Evolutionary conservation across 2,888 invertebrate species (phyloP), one percentile per base, ranked within the genome.

Genomic region (Tinea pellionella): DNA sequence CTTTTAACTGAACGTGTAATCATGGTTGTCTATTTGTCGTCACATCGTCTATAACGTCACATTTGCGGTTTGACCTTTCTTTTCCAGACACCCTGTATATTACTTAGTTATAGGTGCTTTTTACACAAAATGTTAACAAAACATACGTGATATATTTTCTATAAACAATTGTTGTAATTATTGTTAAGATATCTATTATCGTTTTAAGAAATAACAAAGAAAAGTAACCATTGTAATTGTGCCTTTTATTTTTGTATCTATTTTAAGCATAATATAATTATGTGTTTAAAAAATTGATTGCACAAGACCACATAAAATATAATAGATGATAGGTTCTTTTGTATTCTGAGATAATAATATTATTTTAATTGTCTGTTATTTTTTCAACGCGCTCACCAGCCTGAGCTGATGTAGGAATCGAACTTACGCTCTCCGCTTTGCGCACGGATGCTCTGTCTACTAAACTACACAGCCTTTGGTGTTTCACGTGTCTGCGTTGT

Each of bases 121-220:
- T 53, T 82, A 82, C 78, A 80, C 80, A 77, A 72, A 74, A 67
- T 79, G 78, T 24, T 24, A 24, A 24, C 24, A 24, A 24, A 24
- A 24, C 24, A 77, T 74, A 76, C 76, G 80, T 82, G 81, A 84
- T 82, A 81, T 75, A 75, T 71, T 72, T 61, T 53, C n/a, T 16
- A 16, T 53, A 53, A 51, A n/a, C n/a, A n/a, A 12, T 13, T 53
- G 53, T 53, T 53, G 16, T 68, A 69, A 64, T 66, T n/a, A n/a
- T n/a, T 67, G 62, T 66, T 67, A 66, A 64, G 47, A 47, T 47
- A 4, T 47, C 4, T 47, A 47, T 47, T 47, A 15, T 16, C 9
- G 13, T 16, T 2, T n/a, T 47, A 47, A 47, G 47, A n/a, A 47
- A 53, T 53, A 53, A 53, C 53, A 12, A 53, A 53, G 19, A 53